Evolutionary conservation across 2,888 invertebrate species (phyloP).

Genomic region (Polydrusus cervinus): DNA sequence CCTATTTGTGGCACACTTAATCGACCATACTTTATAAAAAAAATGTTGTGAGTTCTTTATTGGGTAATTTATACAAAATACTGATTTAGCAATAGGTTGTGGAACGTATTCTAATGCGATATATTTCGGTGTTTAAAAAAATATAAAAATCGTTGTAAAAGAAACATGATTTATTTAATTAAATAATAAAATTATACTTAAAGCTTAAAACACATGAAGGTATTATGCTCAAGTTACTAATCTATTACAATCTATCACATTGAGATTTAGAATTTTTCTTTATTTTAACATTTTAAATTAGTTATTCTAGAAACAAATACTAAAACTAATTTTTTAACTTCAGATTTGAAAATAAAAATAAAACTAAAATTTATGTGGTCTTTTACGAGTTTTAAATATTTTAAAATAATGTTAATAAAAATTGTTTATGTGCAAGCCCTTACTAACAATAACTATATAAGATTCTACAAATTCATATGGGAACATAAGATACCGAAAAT

Average conservation of each 20-base stretch:
- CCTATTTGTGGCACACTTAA: too few species aligned
- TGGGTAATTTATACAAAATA: too few species aligned
- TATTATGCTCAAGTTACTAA: slow-evolving; percentile 58
- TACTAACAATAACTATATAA: neutral
- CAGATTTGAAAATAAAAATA: neutral
- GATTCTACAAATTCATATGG: too few species aligned
- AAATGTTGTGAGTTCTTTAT: too few species aligned
- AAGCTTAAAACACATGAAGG: neutral
- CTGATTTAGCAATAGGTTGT: neutral
- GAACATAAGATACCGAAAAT: too few species aligned
- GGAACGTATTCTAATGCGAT: neutral
- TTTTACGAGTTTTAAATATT: neutral
- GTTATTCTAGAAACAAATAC: neutral
- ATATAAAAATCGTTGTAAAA: neutral
- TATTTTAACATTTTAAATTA: slow-evolving; percentile 32
- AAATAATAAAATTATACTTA: slow-evolving; percentile 15
- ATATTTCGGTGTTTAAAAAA: neutral
- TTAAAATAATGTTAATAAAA: too few species aligned
- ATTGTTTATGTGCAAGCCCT: too few species aligned
- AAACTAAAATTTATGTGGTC: neutral
- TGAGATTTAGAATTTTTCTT: slow-evolving; percentile 52
- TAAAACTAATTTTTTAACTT: neutral
- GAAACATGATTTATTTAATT: neutral
- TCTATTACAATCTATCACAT: slow-evolving; percentile 53
- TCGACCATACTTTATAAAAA: too few species aligned